Conservation (phyloP, 2,113 vertebrate genomes). For the Tringa solitaria region DNA sequence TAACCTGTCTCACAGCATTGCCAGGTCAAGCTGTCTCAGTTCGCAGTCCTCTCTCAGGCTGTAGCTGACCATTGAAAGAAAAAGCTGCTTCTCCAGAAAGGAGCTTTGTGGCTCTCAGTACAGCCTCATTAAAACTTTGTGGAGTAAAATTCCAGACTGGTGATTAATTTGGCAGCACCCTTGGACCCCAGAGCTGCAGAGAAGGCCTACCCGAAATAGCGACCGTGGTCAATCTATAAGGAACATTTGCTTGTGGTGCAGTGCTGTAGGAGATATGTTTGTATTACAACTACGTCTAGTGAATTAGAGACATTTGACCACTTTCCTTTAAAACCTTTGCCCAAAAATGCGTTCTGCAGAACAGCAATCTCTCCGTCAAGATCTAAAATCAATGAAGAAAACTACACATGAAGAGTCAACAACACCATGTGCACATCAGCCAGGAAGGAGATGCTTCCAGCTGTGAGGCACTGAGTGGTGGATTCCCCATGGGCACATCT, state of each 20-base stretch:
- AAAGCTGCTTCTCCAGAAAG: background rate
- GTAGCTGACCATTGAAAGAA: background rate
- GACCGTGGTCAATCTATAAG: background rate
- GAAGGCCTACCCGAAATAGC: background rate
- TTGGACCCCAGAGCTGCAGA: background rate
- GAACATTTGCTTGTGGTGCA: background rate
- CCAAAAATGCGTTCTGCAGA: fast-evolving
- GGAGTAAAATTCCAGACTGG: background rate
- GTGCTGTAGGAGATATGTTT: background rate
- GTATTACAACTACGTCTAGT: background rate
- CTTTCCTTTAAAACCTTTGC: background rate
- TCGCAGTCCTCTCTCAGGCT: background rate
- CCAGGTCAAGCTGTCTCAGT: background rate
- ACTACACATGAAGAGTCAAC: background rate
- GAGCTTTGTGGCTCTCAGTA: background rate
- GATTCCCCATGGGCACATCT: background rate
- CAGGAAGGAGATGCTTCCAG: background rate
- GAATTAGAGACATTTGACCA: background rate
- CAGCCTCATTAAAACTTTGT: background rate
- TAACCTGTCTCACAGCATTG: background rate
- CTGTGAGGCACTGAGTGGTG: background rate
- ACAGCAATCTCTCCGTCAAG: background rate
- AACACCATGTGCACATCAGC: fast-evolving
- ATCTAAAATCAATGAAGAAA: background rate
- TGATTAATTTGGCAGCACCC: background rate